phyloP scores from a whole-genome alignment of 2,888 invertebrate species.

The Brenthis daphne region DNA sequence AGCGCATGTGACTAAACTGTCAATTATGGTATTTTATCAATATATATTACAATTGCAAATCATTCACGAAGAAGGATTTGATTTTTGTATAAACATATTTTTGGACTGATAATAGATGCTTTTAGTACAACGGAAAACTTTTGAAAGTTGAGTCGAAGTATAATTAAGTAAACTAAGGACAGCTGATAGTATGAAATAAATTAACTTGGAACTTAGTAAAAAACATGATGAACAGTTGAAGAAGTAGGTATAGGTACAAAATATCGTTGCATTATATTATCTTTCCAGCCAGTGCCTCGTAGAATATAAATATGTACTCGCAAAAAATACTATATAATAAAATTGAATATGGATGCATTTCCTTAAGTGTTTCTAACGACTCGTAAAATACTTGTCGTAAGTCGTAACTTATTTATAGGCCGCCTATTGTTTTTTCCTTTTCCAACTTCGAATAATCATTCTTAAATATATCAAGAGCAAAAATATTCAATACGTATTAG shows the following conservation, averaged over 20 bases:
- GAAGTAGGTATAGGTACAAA: background rate
- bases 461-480: no score
- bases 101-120: no score
- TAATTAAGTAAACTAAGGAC: no score
- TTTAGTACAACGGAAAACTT: no score
- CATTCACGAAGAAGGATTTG: no score
- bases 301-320: background rate
- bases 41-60: no score
- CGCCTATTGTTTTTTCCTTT: background rate
- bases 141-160: no score
- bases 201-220: background rate
- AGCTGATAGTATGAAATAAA: no score
- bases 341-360: slow-evolving; percentile 16
- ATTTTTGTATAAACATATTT: no score
- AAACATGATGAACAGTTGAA: background rate
- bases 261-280: slow-evolving; percentile 11
- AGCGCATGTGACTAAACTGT: no score
- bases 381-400: background rate
- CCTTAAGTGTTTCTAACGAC: slow-evolving; percentile 6
- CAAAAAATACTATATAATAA: slow-evolving; percentile 12
- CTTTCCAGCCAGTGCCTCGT: background rate
- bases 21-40: no score
- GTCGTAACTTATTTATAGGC: background rate
- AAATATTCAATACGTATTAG: background rate
- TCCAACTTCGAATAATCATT: no score